Evolutionary conservation across 2,113 vertebrate species (phyloP), one percentile per base, ranked within the genome.

Genomic region (Paracanthobrama guichenoti): DNA sequence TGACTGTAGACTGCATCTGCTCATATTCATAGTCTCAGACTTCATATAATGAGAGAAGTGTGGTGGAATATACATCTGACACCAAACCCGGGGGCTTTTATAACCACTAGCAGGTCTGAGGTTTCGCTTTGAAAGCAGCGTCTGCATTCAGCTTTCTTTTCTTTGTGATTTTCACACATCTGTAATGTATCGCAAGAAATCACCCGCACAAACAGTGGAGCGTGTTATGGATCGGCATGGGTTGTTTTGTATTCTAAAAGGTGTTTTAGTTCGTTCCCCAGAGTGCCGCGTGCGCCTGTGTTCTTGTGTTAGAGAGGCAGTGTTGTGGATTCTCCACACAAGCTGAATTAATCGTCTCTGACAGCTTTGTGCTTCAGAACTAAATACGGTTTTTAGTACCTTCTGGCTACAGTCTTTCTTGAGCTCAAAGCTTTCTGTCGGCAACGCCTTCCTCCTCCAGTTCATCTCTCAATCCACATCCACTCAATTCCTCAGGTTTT

Each of bases 311-410:
- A 46, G 67, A 14, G 12, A 39, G 82, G 57, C 26, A 60, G 55
- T 20, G 55, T 64, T 75, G 73, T 82, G 73, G 62, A 72, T 76
- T 83, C 79, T 69, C 60, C 72, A 18, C 59, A 12, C 46, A 14
- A 50, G 76, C 84, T 85, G 86, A 87, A 82, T 81, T 85, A 87
- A 87, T 87, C 9, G 60, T 50, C 50, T 81, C 66, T 85, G 86
- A 87, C 86, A 87, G 44, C 50, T 62, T 67, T 66, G 60, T 59
- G 60, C 82, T 81, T 59, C 78, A 69, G 31, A 67, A 24, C 83
- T 85, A 81, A 82, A 75, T 71, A 78, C 9, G 64, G 79, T 76
- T 87, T 84, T 60, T 69, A 50, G 72, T 60, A 71, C 22, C 86
- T 71, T 57, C 62, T 71, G 83, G 50, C 83, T 78, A 81, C n/a